phyloP scores from a whole-genome alignment of 2,888 invertebrate species.

The Icerya purchasi region DNA sequence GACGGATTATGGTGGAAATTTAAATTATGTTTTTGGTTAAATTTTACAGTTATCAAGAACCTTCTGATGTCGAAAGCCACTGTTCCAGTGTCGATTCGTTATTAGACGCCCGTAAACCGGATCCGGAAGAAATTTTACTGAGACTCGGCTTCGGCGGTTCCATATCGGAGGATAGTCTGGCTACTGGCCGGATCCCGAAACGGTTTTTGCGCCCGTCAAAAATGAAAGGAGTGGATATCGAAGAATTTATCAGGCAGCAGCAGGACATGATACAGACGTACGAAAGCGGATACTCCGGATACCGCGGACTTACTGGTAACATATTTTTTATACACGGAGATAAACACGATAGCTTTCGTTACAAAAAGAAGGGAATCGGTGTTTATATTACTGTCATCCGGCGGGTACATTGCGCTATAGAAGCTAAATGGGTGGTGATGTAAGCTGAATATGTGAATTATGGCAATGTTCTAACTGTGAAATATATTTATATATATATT shows the following conservation, averaged over 20 bases:
- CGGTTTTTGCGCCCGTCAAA: slow-evolving; percentile 62
- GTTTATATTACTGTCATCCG: too few relatives aligned
- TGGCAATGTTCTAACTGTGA: too few relatives aligned
- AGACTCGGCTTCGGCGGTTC: slow-evolving; percentile 49
- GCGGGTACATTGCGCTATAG: too few relatives aligned
- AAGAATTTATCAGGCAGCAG: slow-evolving; percentile 49
- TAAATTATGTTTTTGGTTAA: too few relatives aligned
- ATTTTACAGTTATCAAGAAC: slow-evolving; percentile 13
- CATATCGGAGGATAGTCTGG: slow-evolving; percentile 15
- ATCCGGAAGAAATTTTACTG: slow-evolving; percentile 69
- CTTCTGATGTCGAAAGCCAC: slow-evolving; percentile 21
- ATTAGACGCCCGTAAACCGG: slow-evolving; percentile 58
- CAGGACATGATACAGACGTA: slow-evolving; percentile 48
- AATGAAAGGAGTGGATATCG: slow-evolving; percentile 52
- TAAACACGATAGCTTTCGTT: too few relatives aligned
- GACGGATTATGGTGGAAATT: too few relatives aligned
- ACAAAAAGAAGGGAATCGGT: too few relatives aligned
- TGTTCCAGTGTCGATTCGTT: slow-evolving; percentile 48
- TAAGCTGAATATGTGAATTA: too few relatives aligned
- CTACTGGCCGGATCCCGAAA: slow-evolving; percentile 55
- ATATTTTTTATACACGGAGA: too few relatives aligned
- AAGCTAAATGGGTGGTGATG: too few relatives aligned
- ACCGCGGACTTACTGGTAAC: slow-evolving; percentile 49
- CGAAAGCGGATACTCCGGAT: slow-evolving; percentile 52
- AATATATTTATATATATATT: too few relatives aligned